A percentile compares a stretch with the other conserved stretches of the same genome.
These are phyloP conservation scores for Morbakka virulenta DNA, from an alignment of 30 jellyfish, hydroid and myxozoan species.

Conservation along the genomic window DNA sequence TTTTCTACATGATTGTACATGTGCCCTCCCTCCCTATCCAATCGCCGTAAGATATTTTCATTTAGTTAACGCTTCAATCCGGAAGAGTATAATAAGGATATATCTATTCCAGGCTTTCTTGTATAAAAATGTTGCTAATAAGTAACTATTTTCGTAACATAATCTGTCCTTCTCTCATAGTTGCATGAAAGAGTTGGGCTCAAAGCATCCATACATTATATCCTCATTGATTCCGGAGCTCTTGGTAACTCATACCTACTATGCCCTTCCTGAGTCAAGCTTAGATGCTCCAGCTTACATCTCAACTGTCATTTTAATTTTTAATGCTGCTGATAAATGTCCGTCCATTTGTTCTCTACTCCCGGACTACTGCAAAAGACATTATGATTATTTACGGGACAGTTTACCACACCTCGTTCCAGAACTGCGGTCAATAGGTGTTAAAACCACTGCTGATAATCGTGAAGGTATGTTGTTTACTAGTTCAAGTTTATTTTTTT, in stretches of 20 bases:
- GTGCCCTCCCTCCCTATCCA: too few species aligned
- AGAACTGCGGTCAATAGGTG: constrained; percentile 32
- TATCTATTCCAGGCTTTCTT: too few species aligned
- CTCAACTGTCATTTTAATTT: constrained; percentile 75
- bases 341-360: constrained; percentile 69
- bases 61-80: too few species aligned
- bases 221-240: constrained; percentile 83
- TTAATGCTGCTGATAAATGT: constrained; percentile 77
- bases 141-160: neutral
- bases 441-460: neutral
- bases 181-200: constrained; percentile 82
- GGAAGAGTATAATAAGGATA: too few species aligned
- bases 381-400: constrained; percentile 79
- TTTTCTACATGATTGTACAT: too few species aligned
- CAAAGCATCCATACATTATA: constrained; percentile 73
- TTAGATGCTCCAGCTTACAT: constrained; percentile 83
- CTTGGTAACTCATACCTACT: constrained; percentile 79
- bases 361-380: constrained; percentile 78
- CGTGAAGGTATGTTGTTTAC: neutral
- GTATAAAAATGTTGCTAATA: neutral
- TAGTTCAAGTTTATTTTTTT: too few species aligned
- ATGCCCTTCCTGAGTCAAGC: constrained; percentile 92
- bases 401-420: constrained; percentile 87
- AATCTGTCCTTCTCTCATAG: constrained; percentile 14
- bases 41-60: too few species aligned